These are phyloP conservation scores for Neria commutata DNA, from an alignment of 2,888 invertebrate genomes.

Conservation along the genomic window DNA sequence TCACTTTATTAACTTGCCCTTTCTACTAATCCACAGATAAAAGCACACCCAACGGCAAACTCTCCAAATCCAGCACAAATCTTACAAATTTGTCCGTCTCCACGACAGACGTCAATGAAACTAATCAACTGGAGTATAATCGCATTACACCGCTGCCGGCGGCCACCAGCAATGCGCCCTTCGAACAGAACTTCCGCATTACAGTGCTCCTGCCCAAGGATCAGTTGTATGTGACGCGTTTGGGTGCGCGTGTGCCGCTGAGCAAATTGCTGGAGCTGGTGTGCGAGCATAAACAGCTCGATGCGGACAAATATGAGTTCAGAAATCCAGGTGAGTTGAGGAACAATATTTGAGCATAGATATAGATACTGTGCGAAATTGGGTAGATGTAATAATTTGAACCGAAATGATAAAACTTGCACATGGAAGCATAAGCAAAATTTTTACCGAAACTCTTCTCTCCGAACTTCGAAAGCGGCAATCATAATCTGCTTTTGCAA, in stretches of 20 bases:
- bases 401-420: too few relatives aligned
- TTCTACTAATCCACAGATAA: slow-evolving; percentile 38
- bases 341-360: background rate
- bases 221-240: slow-evolving; percentile 78
- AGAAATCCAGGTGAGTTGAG: slow-evolving; percentile 71
- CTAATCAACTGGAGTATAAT: slow-evolving; percentile 62
- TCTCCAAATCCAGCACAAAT: slow-evolving; percentile 57
- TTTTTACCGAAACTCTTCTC: too few relatives aligned
- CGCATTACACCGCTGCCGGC: slow-evolving; percentile 59
- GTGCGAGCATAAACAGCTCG: slow-evolving; percentile 78
- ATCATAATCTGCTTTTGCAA: too few relatives aligned
- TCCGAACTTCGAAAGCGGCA: too few relatives aligned
- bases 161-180: slow-evolving; percentile 60
- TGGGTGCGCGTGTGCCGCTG: slow-evolving; percentile 72
- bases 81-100: slow-evolving; percentile 47
- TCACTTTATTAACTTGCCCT: background rate
- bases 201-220: slow-evolving; percentile 78
- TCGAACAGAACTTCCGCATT: slow-evolving; percentile 62
- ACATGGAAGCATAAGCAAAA: too few relatives aligned
- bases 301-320: slow-evolving; percentile 75
- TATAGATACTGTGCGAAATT: too few relatives aligned
- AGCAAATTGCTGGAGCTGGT: slow-evolving; percentile 74
- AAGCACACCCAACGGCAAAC: slow-evolving; percentile 49
- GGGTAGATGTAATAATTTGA: too few relatives aligned
- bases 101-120: slow-evolving; percentile 54